Evolutionary conservation across 2,888 invertebrate genomes (phyloP).

Genomic region (Frankliniella intonsa): DNA sequence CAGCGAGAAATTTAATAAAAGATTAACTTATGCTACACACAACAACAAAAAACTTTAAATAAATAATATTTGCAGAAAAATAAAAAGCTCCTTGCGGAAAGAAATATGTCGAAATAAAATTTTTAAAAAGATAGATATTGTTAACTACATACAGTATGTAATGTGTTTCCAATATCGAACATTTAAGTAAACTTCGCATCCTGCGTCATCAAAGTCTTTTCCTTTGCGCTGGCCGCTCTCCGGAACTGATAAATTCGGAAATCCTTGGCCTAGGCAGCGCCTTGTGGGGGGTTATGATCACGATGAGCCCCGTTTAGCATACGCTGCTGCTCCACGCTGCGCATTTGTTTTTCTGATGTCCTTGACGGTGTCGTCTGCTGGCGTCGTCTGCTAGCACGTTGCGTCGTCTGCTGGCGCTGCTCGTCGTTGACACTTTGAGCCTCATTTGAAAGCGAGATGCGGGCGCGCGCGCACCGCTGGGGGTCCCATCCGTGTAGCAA

Average conservation of each 20-base stretch:
- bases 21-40: too few relatives aligned
- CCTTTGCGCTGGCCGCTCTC: background rate
- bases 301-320: slow-evolving; percentile 17
- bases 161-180: too few relatives aligned
- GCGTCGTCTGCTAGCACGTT: background rate
- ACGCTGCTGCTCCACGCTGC: background rate
- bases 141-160: too few relatives aligned
- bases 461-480: background rate
- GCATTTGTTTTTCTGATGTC: slow-evolving; percentile 16
- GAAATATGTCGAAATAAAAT: too few relatives aligned
- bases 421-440: background rate
- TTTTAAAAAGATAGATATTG: too few relatives aligned
- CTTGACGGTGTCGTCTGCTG: background rate
- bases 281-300: background rate
- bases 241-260: too few relatives aligned
- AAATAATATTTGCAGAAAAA: too few relatives aligned
- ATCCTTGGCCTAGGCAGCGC: too few relatives aligned
- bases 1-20: too few relatives aligned
- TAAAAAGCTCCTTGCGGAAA: too few relatives aligned
- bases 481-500: background rate
- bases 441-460: slow-evolving; percentile 25
- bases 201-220: background rate
- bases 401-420: background rate
- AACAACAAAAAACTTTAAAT: too few relatives aligned
- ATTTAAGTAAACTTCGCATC: too few relatives aligned